Evolutionary conservation across 1,140 invertebrate species (phyloP).

Genomic region (Uloborus diversus): DNA sequence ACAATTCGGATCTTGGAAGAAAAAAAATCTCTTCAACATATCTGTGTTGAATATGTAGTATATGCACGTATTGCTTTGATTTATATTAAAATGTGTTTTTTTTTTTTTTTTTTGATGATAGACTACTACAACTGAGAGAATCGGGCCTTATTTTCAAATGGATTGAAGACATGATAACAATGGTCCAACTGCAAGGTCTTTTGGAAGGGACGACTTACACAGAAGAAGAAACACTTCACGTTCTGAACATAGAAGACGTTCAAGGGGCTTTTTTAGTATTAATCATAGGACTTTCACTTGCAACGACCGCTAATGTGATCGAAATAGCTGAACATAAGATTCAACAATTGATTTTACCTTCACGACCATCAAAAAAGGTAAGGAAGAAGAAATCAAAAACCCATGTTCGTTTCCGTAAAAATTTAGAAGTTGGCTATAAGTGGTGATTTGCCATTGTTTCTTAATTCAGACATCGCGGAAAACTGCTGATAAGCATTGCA

Average conservation of each 20-base stretch:
- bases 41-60: not conserved
- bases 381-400: no score
- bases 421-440: no score
- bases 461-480: no score
- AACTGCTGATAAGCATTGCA: no score
- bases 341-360: no score
- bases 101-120: not conserved
- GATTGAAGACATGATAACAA: slow-evolving; percentile 22
- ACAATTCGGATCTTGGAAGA: not conserved
- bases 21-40: not conserved
- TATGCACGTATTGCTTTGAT: not conserved
- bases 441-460: no score
- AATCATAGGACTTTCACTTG: slow-evolving; percentile 1
- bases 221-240: not conserved
- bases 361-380: no score
- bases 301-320: not conserved
- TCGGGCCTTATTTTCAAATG: slow-evolving; percentile 17
- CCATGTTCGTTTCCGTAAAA: no score
- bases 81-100: not conserved
- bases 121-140: slow-evolving; percentile 31
- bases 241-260: slow-evolving; percentile 18
- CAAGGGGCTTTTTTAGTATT: slow-evolving; percentile 42
- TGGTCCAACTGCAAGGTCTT: not conserved
- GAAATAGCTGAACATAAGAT: no score
- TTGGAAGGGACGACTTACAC: not conserved